phyloP scores from a whole-genome alignment of 2,113 vertebrate genomes.

The Ploceus nigricollis region DNA sequence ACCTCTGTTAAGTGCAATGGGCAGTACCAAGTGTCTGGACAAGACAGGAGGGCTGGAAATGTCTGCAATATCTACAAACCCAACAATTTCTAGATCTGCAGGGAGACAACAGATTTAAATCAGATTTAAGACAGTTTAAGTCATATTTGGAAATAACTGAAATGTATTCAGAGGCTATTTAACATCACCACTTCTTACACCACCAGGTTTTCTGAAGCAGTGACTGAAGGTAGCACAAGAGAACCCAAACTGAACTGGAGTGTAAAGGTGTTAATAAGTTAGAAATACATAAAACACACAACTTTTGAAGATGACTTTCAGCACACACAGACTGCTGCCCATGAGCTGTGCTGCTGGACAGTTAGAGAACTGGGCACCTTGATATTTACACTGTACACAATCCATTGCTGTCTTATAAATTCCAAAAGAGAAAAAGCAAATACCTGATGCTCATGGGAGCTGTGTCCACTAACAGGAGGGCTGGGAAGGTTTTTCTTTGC shows the following conservation, averaged over 20 bases:
- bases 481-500: neutral
- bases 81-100: conserved; percentile 93
- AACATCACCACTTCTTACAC: neutral
- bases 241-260: neutral
- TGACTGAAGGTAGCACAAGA: neutral
- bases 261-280: neutral
- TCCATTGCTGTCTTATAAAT: neutral
- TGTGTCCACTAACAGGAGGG: rapidly evolving
- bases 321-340: neutral
- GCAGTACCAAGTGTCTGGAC: conserved; percentile 93
- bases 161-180: neutral
- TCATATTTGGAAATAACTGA: neutral
- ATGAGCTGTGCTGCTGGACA: neutral
- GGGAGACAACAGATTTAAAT: neutral
- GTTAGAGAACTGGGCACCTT: neutral
- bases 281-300: neutral
- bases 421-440: neutral
- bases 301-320: neutral
- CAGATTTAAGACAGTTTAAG: neutral
- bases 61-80: conserved; percentile 96
- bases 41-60: conserved; percentile 96
- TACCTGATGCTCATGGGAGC: neutral
- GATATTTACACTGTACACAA: neutral
- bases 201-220: neutral
- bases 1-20: conserved; percentile 97